A percentile compares a stretch with the other conserved stretches of the same genome.
Evolutionary conservation across 2,888 invertebrate genomes (phyloP).

Genomic region (Fragum fragum): DNA sequence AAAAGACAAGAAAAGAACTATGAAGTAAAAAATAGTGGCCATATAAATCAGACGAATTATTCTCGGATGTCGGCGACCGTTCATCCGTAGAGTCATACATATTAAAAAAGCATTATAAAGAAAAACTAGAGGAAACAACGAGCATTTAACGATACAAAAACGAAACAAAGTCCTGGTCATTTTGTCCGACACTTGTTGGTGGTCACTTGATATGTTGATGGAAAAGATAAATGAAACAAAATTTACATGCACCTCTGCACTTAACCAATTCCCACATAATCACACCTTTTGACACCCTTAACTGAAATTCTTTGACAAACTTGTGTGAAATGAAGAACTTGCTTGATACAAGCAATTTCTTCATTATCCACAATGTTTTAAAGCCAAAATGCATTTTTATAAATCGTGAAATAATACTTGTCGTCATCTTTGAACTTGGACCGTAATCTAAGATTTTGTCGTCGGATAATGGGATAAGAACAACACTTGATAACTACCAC

Average conservation of each 20-base stretch:
- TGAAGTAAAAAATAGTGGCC: neutral
- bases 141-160: constrained; percentile 28
- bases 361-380: no score
- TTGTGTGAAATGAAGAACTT: no score
- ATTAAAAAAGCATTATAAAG: constrained; percentile 23
- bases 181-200: constrained; percentile 9
- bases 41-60: constrained; percentile 19
- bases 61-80: constrained; percentile 6
- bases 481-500: no score
- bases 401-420: no score
- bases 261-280: neutral
- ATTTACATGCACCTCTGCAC: constrained; percentile 3
- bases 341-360: no score
- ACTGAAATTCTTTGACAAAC: no score
- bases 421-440: no score
- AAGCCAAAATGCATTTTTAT: no score
- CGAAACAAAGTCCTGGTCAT: neutral
- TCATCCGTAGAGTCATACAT: constrained; percentile 4
- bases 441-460: no score
- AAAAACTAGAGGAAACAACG: constrained; percentile 29
- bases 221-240: neutral
- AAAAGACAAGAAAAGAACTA: neutral
- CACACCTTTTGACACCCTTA: no score
- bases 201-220: neutral
- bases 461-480: no score